These are phyloP conservation scores for Xenopus petersii DNA, from an alignment of 2,797 vertebrate genomes.

Conservation along the genomic window DNA sequence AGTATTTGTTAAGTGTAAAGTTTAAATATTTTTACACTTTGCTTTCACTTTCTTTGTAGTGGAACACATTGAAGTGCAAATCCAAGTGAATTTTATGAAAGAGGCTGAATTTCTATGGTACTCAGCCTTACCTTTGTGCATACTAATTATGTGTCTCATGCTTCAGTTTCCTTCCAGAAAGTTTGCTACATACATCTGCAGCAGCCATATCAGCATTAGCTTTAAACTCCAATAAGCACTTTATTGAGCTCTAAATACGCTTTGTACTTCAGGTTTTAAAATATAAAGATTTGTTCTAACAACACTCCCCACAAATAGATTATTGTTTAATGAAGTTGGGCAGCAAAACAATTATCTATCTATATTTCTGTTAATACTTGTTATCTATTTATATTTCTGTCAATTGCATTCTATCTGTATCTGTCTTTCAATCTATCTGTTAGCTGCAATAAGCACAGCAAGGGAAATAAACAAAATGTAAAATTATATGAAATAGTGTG, in stretches of 20 bases:
- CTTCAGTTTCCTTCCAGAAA: constrained; percentile 21
- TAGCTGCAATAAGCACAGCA: neutral
- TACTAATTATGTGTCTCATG: constrained; percentile 14
- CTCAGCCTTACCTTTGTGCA: constrained; percentile 2
- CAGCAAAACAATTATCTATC: neutral
- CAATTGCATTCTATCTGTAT: neutral
- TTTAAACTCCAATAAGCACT: constrained; percentile 30
- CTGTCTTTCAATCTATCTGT: constrained; percentile 11
- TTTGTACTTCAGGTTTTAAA: constrained; percentile 9
- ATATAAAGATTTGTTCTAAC: constrained; percentile 19
- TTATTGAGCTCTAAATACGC: constrained; percentile 18
- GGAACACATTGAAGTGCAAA: neutral
- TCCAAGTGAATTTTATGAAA: neutral
- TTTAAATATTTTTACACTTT: too few species aligned
- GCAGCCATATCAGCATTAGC: constrained; percentile 19
- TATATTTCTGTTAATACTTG: neutral
- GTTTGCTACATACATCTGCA: constrained; percentile 33
- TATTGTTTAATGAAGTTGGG: neutral
- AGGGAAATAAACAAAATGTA: too few species aligned
- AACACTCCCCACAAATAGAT: neutral
- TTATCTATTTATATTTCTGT: constrained; percentile 6
- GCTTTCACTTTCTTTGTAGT: too few species aligned
- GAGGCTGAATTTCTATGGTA: neutral
- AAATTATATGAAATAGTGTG: too few species aligned
- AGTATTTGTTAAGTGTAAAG: too few species aligned